Percentiles rank a stretch among this genome's conserved stretches.
Conservation (phyloP, 2,113 vertebrate species). For the Leptobrachium ailaonicum region DNA sequence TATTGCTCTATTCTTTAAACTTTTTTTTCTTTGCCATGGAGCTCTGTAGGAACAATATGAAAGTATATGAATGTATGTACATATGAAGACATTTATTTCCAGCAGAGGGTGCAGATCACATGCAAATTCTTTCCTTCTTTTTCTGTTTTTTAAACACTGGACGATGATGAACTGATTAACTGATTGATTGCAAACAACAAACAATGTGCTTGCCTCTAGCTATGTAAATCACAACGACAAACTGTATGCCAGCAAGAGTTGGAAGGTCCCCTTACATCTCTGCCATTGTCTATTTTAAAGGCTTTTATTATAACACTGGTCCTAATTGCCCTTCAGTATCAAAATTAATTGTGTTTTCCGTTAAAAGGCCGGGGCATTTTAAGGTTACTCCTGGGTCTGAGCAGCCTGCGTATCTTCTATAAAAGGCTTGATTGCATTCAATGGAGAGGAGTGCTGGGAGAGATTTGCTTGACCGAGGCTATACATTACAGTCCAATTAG, state of each 20-base stretch:
- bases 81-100: not conserved
- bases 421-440: constrained; percentile 77
- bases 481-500: constrained; percentile 85
- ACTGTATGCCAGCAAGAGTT: constrained; percentile 22
- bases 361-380: constrained; percentile 77
- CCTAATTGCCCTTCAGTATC: constrained; percentile 81
- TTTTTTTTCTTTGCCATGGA: too few species aligned
- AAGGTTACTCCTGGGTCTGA: constrained; percentile 75
- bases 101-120: not conserved
- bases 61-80: too few species aligned
- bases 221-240: not conserved
- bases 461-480: constrained; percentile 76
- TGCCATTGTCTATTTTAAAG: constrained; percentile 66
- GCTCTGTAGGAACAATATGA: too few species aligned
- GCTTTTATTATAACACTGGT: constrained; percentile 73
- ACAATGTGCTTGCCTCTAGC: constrained; percentile 1
- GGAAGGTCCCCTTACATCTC: constrained; percentile 61
- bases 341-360: constrained; percentile 80
- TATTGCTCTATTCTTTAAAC: too few species aligned
- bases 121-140: not conserved
- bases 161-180: not conserved
- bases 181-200: constrained; percentile 24
- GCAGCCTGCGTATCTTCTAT: constrained; percentile 77
- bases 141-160: not conserved
- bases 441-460: constrained; percentile 71